Base-by-base conservation (phyloP, 2,113 vertebrate species). In the Desmodus rotundus region DNA sequence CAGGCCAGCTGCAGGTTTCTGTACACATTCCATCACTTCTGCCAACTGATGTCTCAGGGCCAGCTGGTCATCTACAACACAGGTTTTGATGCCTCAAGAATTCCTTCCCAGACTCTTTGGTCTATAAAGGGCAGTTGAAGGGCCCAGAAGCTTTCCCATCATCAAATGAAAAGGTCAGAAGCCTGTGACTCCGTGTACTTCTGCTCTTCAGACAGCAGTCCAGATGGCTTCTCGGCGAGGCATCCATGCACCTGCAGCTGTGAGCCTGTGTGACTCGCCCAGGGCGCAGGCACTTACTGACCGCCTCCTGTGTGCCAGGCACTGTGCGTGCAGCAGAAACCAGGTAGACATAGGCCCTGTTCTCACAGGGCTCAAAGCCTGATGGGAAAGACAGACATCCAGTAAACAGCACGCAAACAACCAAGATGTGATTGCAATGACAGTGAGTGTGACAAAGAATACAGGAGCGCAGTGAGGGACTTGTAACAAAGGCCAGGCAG, bases 21-120 rank as follows among this genome's bases (percentile, higher is more conserved):
- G 70, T 20, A 14, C 78, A 87, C 96, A 95, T 96, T 96, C 96
- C 93, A 91, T 54, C 82, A 3, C 82, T 41, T 82, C 92, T 93
- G 86, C 93, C 94, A 84, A 68, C 84, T 70, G 93, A 89, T 68
- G 61, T 77, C 83, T 96, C 56, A 1, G 7, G 63, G 74, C 93
- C 93, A 97, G 87, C 92, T 94, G 94, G 78, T 89, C 89, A 87
- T n/a, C 91, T 52, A 31, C n/a, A 6, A 54, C 74, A 72, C 80
- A 70, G 36, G 80, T 90, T 92, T 50, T 78, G 83, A 90, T 7
- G n/a, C 80, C 87, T 96, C 58, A 74, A 80, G 82, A 95, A 95
- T 96, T 89, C 56, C 73, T 84, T 92, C 61, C 41, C 74, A 82
- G 92, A 77, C 56, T n/a, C 52, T 95, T 31, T 84, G 74, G 76